These are phyloP conservation scores for Actenoides lindsayi DNA, from an alignment of 2,113 vertebrate genomes.

Conservation along the genomic window DNA sequence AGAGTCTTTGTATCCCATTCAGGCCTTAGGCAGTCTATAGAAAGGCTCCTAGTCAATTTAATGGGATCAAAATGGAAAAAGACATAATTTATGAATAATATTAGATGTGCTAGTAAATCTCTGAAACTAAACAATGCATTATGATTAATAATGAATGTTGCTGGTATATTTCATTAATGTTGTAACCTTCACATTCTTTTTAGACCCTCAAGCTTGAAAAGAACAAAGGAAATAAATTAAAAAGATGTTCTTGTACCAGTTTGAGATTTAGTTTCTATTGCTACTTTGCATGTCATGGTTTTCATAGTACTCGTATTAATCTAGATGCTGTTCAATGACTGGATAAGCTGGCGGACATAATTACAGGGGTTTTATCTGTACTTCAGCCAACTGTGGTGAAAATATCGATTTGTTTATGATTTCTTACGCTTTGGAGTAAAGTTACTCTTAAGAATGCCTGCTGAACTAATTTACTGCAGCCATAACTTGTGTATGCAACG, in stretches of 20 bases:
- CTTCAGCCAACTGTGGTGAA: background rate
- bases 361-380: background rate
- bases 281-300: background rate
- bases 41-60: background rate
- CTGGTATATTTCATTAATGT: background rate
- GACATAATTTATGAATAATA: background rate
- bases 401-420: slow-evolving; percentile 27
- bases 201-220: background rate
- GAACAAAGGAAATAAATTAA: background rate
- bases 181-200: background rate
- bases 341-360: background rate
- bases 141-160: background rate
- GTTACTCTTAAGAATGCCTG: background rate
- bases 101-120: background rate
- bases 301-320: background rate
- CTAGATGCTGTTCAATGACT: background rate
- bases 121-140: background rate
- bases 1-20: background rate
- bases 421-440: slow-evolving; percentile 10
- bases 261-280: background rate
- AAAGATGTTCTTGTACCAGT: background rate
- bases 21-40: background rate
- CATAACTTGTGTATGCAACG: background rate
- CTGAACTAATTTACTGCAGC: background rate
- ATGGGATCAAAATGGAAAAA: background rate